Base-by-base conservation (phyloP, 2,888 invertebrate species). In the Calameuta pallipes region DNA sequence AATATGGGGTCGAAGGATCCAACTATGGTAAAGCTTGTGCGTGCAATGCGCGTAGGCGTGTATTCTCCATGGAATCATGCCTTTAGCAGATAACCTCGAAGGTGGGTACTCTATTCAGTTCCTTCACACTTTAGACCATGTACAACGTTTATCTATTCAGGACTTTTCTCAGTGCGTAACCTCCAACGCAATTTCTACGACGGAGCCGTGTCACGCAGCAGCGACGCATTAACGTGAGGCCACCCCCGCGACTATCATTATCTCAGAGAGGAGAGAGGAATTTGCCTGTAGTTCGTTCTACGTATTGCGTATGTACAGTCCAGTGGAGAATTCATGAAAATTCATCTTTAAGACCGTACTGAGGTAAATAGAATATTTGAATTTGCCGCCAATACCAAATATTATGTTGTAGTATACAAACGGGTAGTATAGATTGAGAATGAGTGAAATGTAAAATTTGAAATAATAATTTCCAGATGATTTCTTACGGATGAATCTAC, bases 191-290 rank as follows among this genome's bases (percentile, higher is more conserved):
- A 75, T 73, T 71, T 69, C 78, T 35, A 37, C 69, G 79, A 69
- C 75, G 70, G 31, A 6, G 73, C 34, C 69, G 68, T 30, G 76
- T 76, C 78, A 82, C 79, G 82, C 82, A 80, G 82, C 78, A 81
- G 80, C 81, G 80, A 81, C 82, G 85, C 80, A 80, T 84, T 80
- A 81, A 79, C 80, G 78, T 69, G 80, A 80, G 76, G 77, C 84
- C 87, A 84, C 87, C 87, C 85, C 84, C 85, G 84, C 85, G 86
- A 86, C 84, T 83, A 85, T 87, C 86, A 88, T 88, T 88, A 88
- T 85, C 83, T 80, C 80, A 79, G 76, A 74, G 76, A 33, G 74
- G n/a, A 56, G 56, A 56, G 23, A 23, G 56, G 37, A 34, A 74
- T 74, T 34, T 9, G 74, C 36, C 36, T 23, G 23, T 56, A 23